A percentile compares a stretch with the other conserved stretches of the same genome.
These are phyloP conservation scores for Magallana angulata DNA, from an alignment of 1,140 invertebrate genomes.

Conservation along the genomic window DNA sequence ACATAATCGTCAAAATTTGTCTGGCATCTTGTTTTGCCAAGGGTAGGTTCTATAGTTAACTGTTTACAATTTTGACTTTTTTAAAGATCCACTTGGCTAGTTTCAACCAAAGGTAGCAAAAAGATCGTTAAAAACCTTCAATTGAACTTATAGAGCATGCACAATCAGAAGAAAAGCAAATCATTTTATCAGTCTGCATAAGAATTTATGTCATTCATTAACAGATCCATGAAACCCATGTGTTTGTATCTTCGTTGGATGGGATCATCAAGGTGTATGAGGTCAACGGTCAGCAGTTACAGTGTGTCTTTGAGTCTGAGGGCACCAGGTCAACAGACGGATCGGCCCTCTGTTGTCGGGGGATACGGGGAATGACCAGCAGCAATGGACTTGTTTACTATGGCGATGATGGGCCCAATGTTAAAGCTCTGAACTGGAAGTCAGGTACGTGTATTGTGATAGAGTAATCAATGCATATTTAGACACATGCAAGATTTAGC, in stretches of 20 bases:
- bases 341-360: conserved; percentile 56
- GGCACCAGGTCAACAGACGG: conserved; percentile 58
- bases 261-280: conserved; percentile 71
- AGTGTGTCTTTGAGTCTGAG: conserved; percentile 70
- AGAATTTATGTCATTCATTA: not conserved
- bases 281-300: conserved; percentile 57
- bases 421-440: conserved; percentile 75
- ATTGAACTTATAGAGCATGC: too few species aligned
- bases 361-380: conserved; percentile 63
- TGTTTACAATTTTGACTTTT: too few species aligned
- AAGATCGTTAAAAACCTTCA: too few species aligned
- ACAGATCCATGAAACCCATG: conserved; percentile 55
- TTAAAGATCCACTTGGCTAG: too few species aligned
- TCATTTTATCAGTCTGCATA: too few species aligned
- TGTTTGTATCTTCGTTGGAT: conserved; percentile 62
- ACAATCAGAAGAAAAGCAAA: too few species aligned
- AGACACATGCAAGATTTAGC: too few species aligned
- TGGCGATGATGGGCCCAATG: conserved; percentile 75
- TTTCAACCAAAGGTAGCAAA: too few species aligned
- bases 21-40: too few species aligned
- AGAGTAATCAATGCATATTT: too few species aligned
- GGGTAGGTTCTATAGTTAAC: too few species aligned
- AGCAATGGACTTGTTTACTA: conserved; percentile 59
- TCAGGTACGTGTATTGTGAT: conserved; percentile 61
- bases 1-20: too few species aligned